Evolutionary conservation across 2,888 invertebrate genomes (phyloP).

Genomic region (Blera fallax): DNA sequence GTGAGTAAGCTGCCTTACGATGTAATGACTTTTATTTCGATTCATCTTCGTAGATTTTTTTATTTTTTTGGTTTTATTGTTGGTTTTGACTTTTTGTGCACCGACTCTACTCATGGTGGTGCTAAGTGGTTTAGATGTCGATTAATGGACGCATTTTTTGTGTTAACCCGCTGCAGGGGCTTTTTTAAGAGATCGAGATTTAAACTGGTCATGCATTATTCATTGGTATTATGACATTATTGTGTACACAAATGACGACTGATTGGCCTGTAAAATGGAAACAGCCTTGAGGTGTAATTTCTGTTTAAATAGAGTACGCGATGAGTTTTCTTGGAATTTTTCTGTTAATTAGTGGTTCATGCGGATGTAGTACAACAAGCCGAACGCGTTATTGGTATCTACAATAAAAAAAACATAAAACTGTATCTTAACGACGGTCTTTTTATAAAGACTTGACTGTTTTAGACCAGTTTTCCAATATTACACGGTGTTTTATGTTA

Average conservation of each 20-base stretch:
- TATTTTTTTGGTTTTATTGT: background rate
- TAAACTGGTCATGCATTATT: background rate
- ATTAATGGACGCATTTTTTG: background rate
- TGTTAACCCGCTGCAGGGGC: background rate
- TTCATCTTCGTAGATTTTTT: background rate
- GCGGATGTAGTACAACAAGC: no score
- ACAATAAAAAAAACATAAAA: no score
- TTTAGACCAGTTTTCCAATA: no score
- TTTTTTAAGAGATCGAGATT: background rate
- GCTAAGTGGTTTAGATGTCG: constrained; percentile 1
- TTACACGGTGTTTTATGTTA: no score
- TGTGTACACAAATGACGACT: background rate
- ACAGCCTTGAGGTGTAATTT: background rate
- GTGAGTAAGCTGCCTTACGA: constrained; percentile 2
- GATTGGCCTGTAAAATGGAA: background rate
- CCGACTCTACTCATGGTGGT: background rate
- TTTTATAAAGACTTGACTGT: no score
- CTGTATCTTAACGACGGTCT: no score
- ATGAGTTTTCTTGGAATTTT: background rate
- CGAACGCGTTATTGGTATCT: no score
- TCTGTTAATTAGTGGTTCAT: no score
- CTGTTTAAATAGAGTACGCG: background rate
- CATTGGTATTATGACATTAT: background rate
- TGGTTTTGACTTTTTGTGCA: background rate
- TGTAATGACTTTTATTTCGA: background rate